Percentiles rank a stretch among this genome's conserved stretches.
Conservation (phyloP, 2,113 vertebrate species). For the Gobius niger region DNA sequence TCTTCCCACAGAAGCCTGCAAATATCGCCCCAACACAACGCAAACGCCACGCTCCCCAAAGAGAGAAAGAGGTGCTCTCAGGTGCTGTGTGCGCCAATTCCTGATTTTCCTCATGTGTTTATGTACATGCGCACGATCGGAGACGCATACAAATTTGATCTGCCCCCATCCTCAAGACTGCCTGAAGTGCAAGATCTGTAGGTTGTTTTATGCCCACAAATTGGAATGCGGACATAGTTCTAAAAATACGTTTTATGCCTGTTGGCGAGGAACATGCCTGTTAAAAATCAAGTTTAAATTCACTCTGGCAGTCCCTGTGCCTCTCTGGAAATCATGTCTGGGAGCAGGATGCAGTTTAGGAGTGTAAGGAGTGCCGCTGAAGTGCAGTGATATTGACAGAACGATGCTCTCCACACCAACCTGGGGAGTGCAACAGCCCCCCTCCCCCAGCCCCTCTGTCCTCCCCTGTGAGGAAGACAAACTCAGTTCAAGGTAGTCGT, state of each 20-base stretch:
- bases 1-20: constrained; percentile 68
- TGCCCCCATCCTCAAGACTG: constrained; percentile 59
- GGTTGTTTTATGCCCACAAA: constrained; percentile 79
- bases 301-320: constrained; percentile 78
- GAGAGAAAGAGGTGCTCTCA: constrained; percentile 60
- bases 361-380: constrained; percentile 71
- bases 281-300: constrained; percentile 81
- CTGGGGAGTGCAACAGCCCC: constrained; percentile 57
- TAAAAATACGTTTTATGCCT: constrained; percentile 77
- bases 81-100: constrained; percentile 62
- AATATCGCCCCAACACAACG: constrained; percentile 68
- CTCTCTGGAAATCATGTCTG: constrained; percentile 74
- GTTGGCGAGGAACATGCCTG: constrained; percentile 77
- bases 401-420: constrained; percentile 62
- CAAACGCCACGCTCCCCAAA: constrained; percentile 63
- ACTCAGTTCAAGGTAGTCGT: constrained; percentile 79
- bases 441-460: constrained; percentile 10
- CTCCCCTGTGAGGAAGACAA: constrained; percentile 48
- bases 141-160: constrained; percentile 73
- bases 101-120: constrained; percentile 39
- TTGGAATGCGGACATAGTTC: constrained; percentile 74
- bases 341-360: constrained; percentile 68
- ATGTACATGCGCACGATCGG: constrained; percentile 37
- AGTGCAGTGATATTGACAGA: constrained; percentile 76
- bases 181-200: constrained; percentile 72